These are phyloP conservation scores for Tetragnatha montana DNA, from an alignment of 2,888 invertebrate genomes.

Conservation along the genomic window DNA sequence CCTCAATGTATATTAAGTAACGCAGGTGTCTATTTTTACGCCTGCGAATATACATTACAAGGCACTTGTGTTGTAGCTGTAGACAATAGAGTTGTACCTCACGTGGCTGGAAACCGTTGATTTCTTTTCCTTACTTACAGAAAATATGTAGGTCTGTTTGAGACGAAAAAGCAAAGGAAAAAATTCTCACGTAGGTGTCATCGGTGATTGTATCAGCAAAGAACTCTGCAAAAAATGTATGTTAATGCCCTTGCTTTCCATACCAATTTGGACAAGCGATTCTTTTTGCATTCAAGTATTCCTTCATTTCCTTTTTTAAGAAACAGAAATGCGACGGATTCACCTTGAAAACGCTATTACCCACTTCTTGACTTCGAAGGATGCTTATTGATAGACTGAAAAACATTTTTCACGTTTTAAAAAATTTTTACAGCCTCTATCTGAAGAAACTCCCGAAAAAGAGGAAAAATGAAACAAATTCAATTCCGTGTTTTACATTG, in stretches of 20 bases:
- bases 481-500: not conserved
- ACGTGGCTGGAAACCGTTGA: not conserved
- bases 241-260: constrained; percentile 3
- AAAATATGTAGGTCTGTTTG: constrained; percentile 17
- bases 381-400: not conserved
- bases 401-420: not conserved
- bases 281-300: not conserved
- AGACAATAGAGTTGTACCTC: constrained; percentile 17
- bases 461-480: not conserved
- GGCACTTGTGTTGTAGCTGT: not conserved
- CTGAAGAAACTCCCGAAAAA: not conserved
- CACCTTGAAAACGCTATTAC: not conserved
- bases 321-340: not conserved
- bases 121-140: constrained; percentile 25
- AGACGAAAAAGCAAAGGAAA: not conserved
- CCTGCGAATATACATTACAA: constrained; percentile 9
- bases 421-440: not conserved
- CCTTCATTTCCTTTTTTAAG: constrained; percentile 15
- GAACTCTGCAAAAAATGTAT: constrained; percentile 10
- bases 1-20: constrained; percentile 4
- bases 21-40: constrained; percentile 9
- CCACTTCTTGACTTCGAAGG: not conserved
- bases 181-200: constrained; percentile 10
- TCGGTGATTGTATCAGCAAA: constrained; percentile 3
- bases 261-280: constrained; percentile 5